A percentile compares a stretch with the other conserved stretches of the same genome.
Conservation (phyloP, 2,113 vertebrate species). For the Ammodramus savannarum region DNA sequence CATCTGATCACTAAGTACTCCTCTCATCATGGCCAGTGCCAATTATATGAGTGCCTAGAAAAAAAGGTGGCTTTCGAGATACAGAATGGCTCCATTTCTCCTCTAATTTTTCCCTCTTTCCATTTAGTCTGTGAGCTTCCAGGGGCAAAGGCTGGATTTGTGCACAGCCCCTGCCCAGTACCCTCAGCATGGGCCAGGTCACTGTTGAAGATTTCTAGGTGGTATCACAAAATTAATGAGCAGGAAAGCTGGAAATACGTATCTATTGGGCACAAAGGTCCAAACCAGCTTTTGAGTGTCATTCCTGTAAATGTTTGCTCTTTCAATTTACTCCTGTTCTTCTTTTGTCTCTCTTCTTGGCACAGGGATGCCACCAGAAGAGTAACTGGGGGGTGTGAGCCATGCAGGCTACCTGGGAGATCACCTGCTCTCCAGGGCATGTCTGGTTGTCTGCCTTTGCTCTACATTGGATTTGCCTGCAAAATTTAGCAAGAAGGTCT, state of each 20-base stretch:
- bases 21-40: neutral
- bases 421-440: neutral
- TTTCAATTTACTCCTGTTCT: neutral
- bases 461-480: neutral
- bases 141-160: neutral
- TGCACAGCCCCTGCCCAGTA: neutral
- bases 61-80: accelerated
- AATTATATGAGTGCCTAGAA: neutral
- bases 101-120: neutral
- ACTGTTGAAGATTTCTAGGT: neutral
- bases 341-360: neutral
- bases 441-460: neutral
- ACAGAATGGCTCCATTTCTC: neutral
- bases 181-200: neutral
- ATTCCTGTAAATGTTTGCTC: neutral
- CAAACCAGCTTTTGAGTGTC: neutral
- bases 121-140: neutral
- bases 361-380: neutral
- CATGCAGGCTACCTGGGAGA: neutral
- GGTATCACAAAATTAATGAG: neutral
- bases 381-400: neutral
- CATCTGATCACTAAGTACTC: neutral
- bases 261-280: neutral
- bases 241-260: neutral
- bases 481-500: neutral